Percentiles rank a stretch among this genome's conserved stretches.
Conservation (phyloP, 2,113 vertebrate genomes). For the Trochalopteron elliotii region DNA sequence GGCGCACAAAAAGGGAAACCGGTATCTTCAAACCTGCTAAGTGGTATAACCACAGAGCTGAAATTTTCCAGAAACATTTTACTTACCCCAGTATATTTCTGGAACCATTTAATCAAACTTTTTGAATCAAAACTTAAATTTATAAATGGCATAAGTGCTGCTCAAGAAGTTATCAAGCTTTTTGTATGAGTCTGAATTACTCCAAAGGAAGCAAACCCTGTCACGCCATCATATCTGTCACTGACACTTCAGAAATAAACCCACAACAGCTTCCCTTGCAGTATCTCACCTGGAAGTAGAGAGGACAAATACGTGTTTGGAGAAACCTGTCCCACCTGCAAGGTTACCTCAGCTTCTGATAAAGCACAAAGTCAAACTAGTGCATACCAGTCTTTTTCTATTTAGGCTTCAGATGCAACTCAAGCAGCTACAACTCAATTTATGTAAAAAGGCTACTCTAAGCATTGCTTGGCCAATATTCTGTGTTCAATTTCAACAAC, state of each 20-base stretch:
- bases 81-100: neutral
- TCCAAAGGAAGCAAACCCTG: neutral
- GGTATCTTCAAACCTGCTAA: neutral
- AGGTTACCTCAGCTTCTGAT: neutral
- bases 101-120: neutral
- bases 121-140: neutral
- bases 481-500: neutral
- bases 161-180: neutral
- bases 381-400: neutral
- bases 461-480: neutral
- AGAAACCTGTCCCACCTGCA: neutral
- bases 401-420: neutral
- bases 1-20: neutral
- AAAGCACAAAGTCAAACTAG: neutral
- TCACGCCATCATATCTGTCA: neutral
- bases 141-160: neutral
- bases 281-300: neutral
- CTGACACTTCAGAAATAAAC: accelerated
- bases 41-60: neutral
- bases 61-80: neutral
- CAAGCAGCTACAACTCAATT: neutral
- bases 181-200: neutral
- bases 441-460: neutral
- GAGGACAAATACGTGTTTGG: accelerated
- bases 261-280: neutral